A percentile compares a stretch with the other conserved stretches of the same genome.
phyloP scores from a whole-genome alignment of 2,888 invertebrate genomes.

The Hemicrepidius hirtus region DNA sequence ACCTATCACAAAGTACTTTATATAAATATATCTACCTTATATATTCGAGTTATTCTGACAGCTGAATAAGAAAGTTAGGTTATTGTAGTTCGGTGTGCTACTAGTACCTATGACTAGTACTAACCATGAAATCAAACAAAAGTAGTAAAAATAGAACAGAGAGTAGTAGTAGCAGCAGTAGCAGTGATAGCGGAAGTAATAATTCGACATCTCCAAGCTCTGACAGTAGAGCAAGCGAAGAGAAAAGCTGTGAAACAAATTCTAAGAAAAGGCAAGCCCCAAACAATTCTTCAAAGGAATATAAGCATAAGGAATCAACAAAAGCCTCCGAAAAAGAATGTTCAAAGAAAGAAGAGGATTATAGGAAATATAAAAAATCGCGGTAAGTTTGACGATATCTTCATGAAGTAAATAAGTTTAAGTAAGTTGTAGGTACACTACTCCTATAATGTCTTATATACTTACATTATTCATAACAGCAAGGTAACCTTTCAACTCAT shows the following conservation, averaged over 20 bases:
- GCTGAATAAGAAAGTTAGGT: conserved; percentile 1
- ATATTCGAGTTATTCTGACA: no score
- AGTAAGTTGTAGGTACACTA: no score
- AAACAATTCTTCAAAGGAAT: background rate
- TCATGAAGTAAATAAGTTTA: no score
- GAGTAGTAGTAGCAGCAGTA: no score
- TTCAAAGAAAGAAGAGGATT: conserved; percentile 1
- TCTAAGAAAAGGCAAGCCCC: background rate
- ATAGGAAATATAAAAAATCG: background rate
- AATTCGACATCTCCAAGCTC: conserved; percentile 1
- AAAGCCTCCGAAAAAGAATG: background rate
- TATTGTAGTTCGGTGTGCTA: background rate
- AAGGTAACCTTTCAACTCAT: no score
- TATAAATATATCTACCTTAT: no score
- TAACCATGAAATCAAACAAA: conserved; percentile 22
- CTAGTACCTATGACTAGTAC: background rate
- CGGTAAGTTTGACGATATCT: background rate
- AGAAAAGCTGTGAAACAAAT: background rate
- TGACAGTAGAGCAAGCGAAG: background rate
- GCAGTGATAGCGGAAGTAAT: background rate
- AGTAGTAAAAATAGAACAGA: background rate
- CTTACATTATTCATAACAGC: no score
- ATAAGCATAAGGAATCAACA: background rate
- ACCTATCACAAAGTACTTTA: no score
- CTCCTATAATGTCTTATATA: no score